Evolutionary conservation across 2,888 invertebrate genomes (phyloP), one percentile per base, ranked within the genome.

Genomic region (Caradrina kadenii): DNA sequence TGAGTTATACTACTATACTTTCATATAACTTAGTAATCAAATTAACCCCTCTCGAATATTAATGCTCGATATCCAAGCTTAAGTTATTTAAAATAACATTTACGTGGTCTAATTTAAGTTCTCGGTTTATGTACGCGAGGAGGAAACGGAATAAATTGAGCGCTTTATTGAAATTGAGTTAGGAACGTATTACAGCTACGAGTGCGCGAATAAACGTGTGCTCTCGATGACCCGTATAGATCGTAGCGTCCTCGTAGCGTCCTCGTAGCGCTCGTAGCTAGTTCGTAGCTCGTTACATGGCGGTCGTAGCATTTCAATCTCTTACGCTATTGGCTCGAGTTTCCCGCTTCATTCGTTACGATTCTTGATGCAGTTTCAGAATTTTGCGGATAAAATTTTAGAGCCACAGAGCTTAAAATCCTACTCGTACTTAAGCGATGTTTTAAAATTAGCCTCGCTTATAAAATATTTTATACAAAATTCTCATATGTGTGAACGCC

Each of bases 221-320:
- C 74, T 79, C 73, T 81, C 84, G 81, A 83, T 85, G 86, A 85
- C 81, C 86, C 86, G 86, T 84, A 68, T 81, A 79, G 82, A 80
- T 81, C 85, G 88, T 85, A 86, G 79, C 78, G 68, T 53, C 45
- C 61, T 73, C 77, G 73, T 85, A 85, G 87, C 80, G 53, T 45
- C 45, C 58, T 64, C 50, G 68, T 84, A 84, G 86, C 79, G 60
- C 62, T 76, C 81, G 82, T 83, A 83, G 84, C 71, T 63, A 59
- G 65, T 76, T 87, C 88, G 89, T 88, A 90, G 89, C 88, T 87
- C 85, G 89, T 88, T 86, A 88, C 85, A 70, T 66, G 53, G 73
- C 87, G 76, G 69, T 76, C 86, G 88, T 88, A 87, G 87, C 88
- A 88, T 87, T 91, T 85, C 90, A 90, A 92, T 91, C 88, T 89